Percentiles rank a stretch among this genome's conserved stretches.
Conservation (phyloP, 1,140 invertebrate species). For the Euschistus heros region DNA sequence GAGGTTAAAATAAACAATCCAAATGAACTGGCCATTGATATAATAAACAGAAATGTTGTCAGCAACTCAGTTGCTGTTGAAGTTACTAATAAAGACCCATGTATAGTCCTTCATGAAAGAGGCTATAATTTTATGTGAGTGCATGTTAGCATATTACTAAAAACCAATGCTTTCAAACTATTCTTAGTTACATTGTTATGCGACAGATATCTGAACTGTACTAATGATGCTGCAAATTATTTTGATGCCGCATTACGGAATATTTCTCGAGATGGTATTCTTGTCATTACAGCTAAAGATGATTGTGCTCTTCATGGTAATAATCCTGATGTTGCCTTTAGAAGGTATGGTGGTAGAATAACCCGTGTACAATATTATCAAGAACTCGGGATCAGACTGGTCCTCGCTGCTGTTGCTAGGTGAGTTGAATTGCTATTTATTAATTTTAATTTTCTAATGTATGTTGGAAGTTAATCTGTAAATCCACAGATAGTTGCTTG, state of each 20-base stretch:
- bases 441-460: too few relatives aligned
- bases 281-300: conserved; percentile 25
- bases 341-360: conserved; percentile 23
- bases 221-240: conserved; percentile 17
- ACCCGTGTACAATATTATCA: conserved; percentile 15
- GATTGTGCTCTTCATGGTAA: conserved; percentile 19
- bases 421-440: background rate
- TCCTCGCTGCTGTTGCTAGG: conserved; percentile 22
- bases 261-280: conserved; percentile 18
- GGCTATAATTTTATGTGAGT: conserved; percentile 26
- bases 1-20: conserved; percentile 23
- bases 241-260: conserved; percentile 24
- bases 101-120: conserved; percentile 20
- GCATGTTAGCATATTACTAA: background rate
- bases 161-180: background rate
- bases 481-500: too few relatives aligned
- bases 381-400: conserved; percentile 22
- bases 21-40: background rate
- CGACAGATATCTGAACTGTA: conserved; percentile 22
- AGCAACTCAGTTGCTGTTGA: conserved; percentile 10
- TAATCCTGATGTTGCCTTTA: conserved; percentile 15
- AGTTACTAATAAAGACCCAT: conserved; percentile 18
- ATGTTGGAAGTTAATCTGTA: too few relatives aligned
- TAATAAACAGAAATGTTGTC: conserved; percentile 9
- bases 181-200: background rate